Conservation (phyloP, 2,113 vertebrate genomes). For the Willisornis vidua region DNA sequence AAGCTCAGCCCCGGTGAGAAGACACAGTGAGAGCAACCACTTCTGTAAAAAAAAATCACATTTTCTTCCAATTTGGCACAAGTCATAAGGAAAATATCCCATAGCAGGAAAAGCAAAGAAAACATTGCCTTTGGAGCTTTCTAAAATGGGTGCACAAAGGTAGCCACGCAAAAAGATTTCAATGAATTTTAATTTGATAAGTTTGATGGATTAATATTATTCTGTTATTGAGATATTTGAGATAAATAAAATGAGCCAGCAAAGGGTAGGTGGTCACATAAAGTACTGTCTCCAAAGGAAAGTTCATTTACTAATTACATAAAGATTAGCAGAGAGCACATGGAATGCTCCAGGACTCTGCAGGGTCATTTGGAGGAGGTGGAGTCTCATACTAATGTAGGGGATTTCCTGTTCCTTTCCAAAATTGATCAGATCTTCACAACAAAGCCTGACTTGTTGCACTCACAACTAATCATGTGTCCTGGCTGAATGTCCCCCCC, state of each 20-base stretch:
- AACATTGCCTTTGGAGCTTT: background rate
- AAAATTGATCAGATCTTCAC: background rate
- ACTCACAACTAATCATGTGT: background rate
- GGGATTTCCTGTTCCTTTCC: background rate
- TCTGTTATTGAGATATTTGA: background rate
- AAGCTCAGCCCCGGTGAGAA: background rate
- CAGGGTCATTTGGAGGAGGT: accelerated
- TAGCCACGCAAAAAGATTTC: background rate
- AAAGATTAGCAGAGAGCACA: background rate
- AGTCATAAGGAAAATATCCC: background rate
- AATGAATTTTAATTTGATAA: background rate
- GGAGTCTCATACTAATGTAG: accelerated
- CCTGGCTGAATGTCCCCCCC: background rate
- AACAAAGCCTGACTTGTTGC: background rate
- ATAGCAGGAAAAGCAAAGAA: background rate
- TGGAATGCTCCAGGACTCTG: background rate
- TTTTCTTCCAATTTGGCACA: background rate
- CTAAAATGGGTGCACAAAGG: background rate
- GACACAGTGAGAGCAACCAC: accelerated
- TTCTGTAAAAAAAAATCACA: background rate
- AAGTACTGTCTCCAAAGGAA: background rate
- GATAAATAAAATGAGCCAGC: background rate
- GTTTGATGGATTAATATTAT: background rate
- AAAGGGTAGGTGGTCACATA: background rate
- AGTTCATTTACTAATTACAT: background rate